Percentiles rank a stretch among this genome's conserved stretches.
Conservation (phyloP, 2,113 vertebrate genomes). For the Lucifuga dentata region DNA sequence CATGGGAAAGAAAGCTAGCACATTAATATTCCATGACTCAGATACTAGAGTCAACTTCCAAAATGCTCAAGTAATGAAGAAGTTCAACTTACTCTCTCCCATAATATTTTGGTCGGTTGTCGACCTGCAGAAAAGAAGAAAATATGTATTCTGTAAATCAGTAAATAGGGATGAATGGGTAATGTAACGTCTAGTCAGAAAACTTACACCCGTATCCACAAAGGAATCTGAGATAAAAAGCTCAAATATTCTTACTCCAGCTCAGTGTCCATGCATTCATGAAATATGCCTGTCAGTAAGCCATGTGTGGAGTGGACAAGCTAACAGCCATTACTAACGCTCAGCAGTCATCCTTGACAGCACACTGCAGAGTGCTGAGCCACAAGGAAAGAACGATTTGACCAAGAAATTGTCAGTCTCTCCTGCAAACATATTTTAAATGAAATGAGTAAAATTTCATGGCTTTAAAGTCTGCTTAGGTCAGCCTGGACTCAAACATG, state of each 20-base stretch:
- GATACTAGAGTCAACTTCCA: no score
- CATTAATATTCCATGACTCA: no score
- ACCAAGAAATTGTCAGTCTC: background rate
- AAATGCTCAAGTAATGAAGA: no score
- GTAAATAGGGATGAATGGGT: background rate
- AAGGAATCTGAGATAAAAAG: no score
- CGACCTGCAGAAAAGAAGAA: conserved; percentile 85
- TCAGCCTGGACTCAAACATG: background rate
- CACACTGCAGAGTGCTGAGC: conserved; percentile 21
- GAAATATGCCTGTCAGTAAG: conserved; percentile 14
- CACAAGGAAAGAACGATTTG: background rate
- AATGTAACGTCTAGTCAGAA: background rate
- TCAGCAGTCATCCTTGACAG: conserved; percentile 14
- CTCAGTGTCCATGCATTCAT: no score
- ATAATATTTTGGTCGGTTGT: conserved; percentile 98
- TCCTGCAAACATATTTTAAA: background rate
- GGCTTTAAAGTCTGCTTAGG: conserved; percentile 18
- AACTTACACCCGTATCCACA: no score
- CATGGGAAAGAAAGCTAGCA: no score
- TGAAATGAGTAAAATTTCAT: conserved; percentile 22
- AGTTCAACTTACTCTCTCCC: conserved; percentile 95
- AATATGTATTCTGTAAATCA: background rate
- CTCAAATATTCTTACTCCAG: no score
- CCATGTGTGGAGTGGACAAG: background rate
- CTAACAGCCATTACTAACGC: conserved; percentile 14